Base-by-base conservation (phyloP, 2,113 vertebrate genomes). In the Ameiurus melas region DNA sequence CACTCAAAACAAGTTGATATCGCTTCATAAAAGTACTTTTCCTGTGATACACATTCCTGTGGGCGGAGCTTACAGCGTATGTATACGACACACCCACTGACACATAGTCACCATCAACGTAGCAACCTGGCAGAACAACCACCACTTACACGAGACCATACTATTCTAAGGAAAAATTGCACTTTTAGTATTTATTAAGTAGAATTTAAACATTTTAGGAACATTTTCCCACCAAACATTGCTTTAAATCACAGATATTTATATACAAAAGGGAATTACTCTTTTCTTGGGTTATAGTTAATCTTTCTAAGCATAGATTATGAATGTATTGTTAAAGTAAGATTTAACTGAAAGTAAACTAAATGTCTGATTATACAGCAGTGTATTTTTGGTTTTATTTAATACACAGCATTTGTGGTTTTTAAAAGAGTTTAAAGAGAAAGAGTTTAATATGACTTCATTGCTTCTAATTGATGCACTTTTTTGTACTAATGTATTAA, bases 191-290 rank as follows among this genome's bases (percentile, higher is more conserved):
- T 77, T 77, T 77, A 19, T 77, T 39, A 9, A 78, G 43, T 1
- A 78, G 43, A 22, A 12, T 51, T 27, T 12, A 51, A 27, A 78
- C 14, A 1, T 27, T 51, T 33, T 68, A n/a, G 27, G 0, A 30
- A 12, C 6, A 0, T 47, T 47, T 47, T 47, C 12, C 12, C 12
- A 3, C 10, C 1, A 17, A 17, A 2, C 0, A 6, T 1, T 30
- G 27, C 12, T 17, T 70, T 2, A 0, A 16, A 17, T 16, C 5
- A 7, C 1, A 70, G 27, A 30, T 1, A 2, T 70, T 33, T 5
- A 30, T 0, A 1, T 1, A 7, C 13, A 25, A 9, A 47, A 20
- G 2, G 0, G 0, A 0, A 13, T 64, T 3, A 3, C 2, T 60
- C 1, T 60, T 60, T 20, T 20, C 22, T 60, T 22, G 2, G 9